Evolutionary conservation across 2,888 invertebrate species (phyloP).

Genomic region (Rotaria socialis): DNA sequence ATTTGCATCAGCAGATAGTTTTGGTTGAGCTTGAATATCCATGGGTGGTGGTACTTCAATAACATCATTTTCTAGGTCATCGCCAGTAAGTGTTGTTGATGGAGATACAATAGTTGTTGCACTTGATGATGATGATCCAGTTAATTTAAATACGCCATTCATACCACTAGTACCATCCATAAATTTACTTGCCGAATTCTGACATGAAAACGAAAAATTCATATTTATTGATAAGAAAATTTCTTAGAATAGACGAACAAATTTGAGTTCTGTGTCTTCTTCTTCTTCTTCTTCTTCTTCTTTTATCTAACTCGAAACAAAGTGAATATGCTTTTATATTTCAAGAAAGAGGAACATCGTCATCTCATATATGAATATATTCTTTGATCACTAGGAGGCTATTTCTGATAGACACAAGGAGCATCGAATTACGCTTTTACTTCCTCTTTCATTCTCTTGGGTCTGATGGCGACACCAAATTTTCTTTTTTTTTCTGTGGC

Average conservation of each 20-base stretch:
- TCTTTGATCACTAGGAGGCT: not conserved
- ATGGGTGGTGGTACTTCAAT: slow-evolving; percentile 33
- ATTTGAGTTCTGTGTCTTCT: too few relatives aligned
- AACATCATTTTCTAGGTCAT: slow-evolving; percentile 19
- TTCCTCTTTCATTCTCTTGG: slow-evolving; percentile 13
- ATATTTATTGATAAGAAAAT: not conserved
- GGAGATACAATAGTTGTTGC: not conserved
- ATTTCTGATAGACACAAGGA: slow-evolving; percentile 1
- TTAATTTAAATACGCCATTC: slow-evolving; percentile 2
- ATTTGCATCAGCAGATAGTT: slow-evolving; percentile 4
- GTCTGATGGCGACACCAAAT: slow-evolving; percentile 23
- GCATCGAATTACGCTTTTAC: slow-evolving; percentile 16
- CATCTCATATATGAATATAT: slow-evolving; percentile 16
- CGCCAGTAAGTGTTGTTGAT: not conserved
- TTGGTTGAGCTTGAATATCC: slow-evolving; percentile 24
- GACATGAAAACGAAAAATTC: not conserved
- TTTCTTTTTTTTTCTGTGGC: not conserved
- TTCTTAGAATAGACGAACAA: too few relatives aligned
- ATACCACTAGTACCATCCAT: not conserved
- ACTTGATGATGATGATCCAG: not conserved
- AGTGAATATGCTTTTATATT: too few relatives aligned
- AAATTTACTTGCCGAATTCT: slow-evolving; percentile 1
- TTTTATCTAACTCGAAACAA: too few relatives aligned
- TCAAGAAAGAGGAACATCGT: not conserved
- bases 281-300: too few relatives aligned